Evolutionary conservation across 2,888 invertebrate species (phyloP), one percentile per base, ranked within the genome.

Genomic region (Cheilosia vernalis): DNA sequence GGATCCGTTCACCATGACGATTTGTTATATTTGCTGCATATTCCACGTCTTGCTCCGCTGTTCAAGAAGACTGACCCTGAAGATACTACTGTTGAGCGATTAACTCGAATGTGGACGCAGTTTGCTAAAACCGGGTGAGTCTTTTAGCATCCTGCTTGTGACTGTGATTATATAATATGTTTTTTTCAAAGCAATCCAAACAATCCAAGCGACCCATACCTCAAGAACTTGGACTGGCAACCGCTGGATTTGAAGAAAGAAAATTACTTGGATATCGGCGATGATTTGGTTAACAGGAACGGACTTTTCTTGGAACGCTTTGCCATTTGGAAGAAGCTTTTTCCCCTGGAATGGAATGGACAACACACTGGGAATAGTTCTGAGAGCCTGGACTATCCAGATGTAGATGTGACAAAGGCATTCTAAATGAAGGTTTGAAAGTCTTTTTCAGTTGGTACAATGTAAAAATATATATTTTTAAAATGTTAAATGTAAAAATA

Each of bases 1-100:
- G 93, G 93, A 6, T 91, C 92, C 3, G 90, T 90, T 1, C 93
- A 93, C 87, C 92, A 92, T 51, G 93, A 93, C 82, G 93, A 93
- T 80, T 88, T 93, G 2, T 87, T 93, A 44, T 93, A 93, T 81
- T 76, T 93, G 17, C 92, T 93, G 53, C 88, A 88, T 47, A 88
- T 88, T 0, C 88, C 89, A 0, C 51, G 51, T 15, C 67, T 90
- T 17, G 87, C 89, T 1, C 93, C 93, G 0, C 88, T 89, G 19
- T 90, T 93, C 15, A 89, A 89, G 1, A 79, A 79, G 6, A 89
- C 82, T 1, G 92, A 91, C 63, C 92, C 93, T 0, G 93, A 93
- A 88, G 90, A 91, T 69, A 87, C 89, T 1, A 91, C 90, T n/a
- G 90, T 93, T 21, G 92, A 93, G 83, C 90, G 91, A 2, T 87